Evolutionary conservation across 2,888 invertebrate species (phyloP).

Genomic region (Cerastis leucographa): DNA sequence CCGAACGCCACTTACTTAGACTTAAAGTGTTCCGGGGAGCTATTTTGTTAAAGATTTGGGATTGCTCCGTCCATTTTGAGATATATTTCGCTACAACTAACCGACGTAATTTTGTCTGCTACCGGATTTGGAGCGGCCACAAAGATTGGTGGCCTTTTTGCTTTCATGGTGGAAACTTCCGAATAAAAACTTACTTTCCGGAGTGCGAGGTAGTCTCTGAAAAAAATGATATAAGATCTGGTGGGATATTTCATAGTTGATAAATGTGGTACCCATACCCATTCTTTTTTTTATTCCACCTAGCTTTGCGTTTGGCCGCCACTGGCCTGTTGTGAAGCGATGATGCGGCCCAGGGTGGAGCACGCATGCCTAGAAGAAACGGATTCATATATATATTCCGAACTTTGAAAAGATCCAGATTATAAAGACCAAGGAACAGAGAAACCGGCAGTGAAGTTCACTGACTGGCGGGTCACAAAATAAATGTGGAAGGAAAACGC

Average conservation of each 20-base stretch:
- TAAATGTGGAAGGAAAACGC: no score
- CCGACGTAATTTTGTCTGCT: conserved; percentile 61
- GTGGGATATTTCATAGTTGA: background rate
- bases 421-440: no score
- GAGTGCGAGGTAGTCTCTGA: background rate
- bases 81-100: conserved; percentile 77
- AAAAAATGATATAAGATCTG: background rate
- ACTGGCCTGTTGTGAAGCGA: no score
- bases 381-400: no score
- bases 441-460: no score
- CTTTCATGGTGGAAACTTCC: conserved; percentile 3
- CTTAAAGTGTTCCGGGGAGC: conserved; percentile 88
- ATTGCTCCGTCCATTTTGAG: conserved; percentile 85
- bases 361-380: no score
- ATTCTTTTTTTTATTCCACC: no score
- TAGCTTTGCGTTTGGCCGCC: no score
- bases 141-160: conserved; percentile 39
- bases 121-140: conserved; percentile 46
- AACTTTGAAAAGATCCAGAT: no score
- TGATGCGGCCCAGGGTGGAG: no score
- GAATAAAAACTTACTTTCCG: background rate
- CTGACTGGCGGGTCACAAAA: no score
- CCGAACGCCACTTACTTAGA: conserved; percentile 91
- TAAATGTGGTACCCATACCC: background rate
- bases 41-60: conserved; percentile 89